Percentiles rank a stretch among this genome's conserved stretches.
These are phyloP conservation scores for Saxicola maurus DNA, from an alignment of 2,797 vertebrate genomes.

Conservation along the genomic window DNA sequence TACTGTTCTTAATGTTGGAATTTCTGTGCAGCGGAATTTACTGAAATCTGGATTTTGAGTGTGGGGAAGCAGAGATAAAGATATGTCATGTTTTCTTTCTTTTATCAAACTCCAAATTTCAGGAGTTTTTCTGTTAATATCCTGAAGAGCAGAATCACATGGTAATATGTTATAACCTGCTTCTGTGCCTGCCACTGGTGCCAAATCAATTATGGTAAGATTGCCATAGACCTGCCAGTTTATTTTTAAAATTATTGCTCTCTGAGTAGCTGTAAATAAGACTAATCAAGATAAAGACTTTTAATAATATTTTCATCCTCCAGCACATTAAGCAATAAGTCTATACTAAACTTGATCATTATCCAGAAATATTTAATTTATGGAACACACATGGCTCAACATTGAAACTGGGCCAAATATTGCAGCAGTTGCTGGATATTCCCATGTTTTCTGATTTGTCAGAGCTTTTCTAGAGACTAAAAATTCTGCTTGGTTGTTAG, in stretches of 20 bases:
- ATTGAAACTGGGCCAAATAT: not conserved
- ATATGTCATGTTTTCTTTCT: not conserved
- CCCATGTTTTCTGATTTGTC: not conserved
- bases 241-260: constrained; percentile 18
- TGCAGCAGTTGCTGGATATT: not conserved
- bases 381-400: not conserved
- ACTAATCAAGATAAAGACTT: constrained; percentile 13
- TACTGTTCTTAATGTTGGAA: not conserved
- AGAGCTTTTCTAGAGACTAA: not conserved
- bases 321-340: not conserved
- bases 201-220: not conserved
- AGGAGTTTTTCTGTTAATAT: not conserved
- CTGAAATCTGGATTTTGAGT: not conserved
- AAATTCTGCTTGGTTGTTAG: not conserved
- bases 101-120: not conserved
- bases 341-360: not conserved
- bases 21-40: not conserved
- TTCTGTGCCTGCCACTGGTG: not conserved
- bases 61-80: not conserved
- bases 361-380: constrained; percentile 15
- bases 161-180: not conserved
- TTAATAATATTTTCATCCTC: not conserved
- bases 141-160: not conserved
- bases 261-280: constrained; percentile 34
- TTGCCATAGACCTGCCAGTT: not conserved